Evolutionary conservation across 1,140 invertebrate genomes (phyloP).

Genomic region (Zaprionus capensis): DNA sequence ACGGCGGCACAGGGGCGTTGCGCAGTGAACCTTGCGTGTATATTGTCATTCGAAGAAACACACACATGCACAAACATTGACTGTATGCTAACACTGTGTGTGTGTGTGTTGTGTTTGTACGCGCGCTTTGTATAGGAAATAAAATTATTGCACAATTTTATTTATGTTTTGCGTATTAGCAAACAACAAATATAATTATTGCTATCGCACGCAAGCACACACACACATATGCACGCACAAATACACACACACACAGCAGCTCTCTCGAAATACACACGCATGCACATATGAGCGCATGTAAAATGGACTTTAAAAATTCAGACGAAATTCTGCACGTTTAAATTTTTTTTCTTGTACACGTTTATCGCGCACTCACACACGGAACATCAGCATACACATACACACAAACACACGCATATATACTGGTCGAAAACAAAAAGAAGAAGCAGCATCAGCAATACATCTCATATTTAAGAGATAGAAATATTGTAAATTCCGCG

Average conservation of each 20-base stretch:
- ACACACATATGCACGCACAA: slow-evolving; percentile 30
- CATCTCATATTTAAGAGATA: slow-evolving; percentile 27
- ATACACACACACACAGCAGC: neutral
- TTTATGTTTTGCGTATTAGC: slow-evolving; percentile 70
- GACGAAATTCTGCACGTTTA: slow-evolving; percentile 74
- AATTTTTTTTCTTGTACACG: slow-evolving; percentile 78
- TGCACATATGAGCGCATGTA: slow-evolving; percentile 37
- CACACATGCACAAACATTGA: slow-evolving; percentile 21
- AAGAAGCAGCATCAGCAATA: slow-evolving; percentile 56
- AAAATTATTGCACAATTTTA: slow-evolving; percentile 75
- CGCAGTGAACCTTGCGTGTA: slow-evolving; percentile 77
- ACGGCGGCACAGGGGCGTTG: slow-evolving; percentile 51
- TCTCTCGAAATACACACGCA: slow-evolving; percentile 14
- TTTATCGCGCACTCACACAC: slow-evolving; percentile 64
- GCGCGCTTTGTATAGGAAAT: slow-evolving; percentile 42
- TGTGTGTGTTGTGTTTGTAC: slow-evolving; percentile 43
- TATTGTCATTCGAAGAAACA: slow-evolving; percentile 67
- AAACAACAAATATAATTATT: slow-evolving; percentile 40
- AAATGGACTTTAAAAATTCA: slow-evolving; percentile 72
- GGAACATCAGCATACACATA: slow-evolving; percentile 35
- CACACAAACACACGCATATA: slow-evolving; percentile 32
- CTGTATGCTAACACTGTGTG: slow-evolving; percentile 18
- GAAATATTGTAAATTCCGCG: slow-evolving; percentile 27
- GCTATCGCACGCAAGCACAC: slow-evolving; percentile 47
- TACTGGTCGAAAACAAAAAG: slow-evolving; percentile 59